phyloP scores from a whole-genome alignment of 2,113 vertebrate genomes.

The Gnathonemus echidnorhynchus region DNA sequence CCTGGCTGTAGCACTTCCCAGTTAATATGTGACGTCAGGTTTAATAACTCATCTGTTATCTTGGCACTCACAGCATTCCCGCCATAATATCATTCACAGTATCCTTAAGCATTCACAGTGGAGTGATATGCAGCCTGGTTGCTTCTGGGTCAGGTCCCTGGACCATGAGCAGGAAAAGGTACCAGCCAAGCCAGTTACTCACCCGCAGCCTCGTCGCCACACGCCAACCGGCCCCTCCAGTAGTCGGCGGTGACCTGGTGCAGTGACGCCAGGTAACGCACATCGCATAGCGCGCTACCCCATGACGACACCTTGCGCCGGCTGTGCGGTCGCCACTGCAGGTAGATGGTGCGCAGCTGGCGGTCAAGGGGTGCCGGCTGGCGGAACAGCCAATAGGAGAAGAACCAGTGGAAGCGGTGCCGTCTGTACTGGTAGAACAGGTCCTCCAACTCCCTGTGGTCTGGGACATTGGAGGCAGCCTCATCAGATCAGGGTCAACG shows the following conservation, averaged over 20 bases:
- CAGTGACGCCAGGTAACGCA: constrained; percentile 44
- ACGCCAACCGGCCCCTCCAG: constrained; percentile 44
- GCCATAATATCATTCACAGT: background rate
- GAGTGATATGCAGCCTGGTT: background rate
- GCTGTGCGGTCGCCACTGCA: constrained; percentile 41
- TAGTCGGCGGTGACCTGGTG: constrained; percentile 44
- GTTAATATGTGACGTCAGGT: background rate
- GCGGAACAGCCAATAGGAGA: constrained; percentile 47
- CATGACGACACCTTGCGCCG: constrained; percentile 40
- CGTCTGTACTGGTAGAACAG: constrained; percentile 36
- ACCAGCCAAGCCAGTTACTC: background rate
- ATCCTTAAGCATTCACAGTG: background rate
- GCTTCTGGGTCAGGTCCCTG: background rate
- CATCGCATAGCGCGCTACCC: constrained; percentile 32
- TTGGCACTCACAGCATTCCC: background rate
- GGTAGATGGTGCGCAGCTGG: constrained; percentile 45
- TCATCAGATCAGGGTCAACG: background rate
- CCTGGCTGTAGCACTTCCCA: background rate
- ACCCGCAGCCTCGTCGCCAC: constrained; percentile 44
- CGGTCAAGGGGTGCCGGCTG: constrained; percentile 37
- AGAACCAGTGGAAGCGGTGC: constrained; percentile 47
- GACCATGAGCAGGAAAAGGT: background rate
- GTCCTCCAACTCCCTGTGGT: constrained; percentile 37
- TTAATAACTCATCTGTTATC: background rate
- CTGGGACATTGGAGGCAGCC: constrained; percentile 17